Evolutionary conservation across 2,888 invertebrate species (phyloP).

Genomic region (Metellina segmentata): DNA sequence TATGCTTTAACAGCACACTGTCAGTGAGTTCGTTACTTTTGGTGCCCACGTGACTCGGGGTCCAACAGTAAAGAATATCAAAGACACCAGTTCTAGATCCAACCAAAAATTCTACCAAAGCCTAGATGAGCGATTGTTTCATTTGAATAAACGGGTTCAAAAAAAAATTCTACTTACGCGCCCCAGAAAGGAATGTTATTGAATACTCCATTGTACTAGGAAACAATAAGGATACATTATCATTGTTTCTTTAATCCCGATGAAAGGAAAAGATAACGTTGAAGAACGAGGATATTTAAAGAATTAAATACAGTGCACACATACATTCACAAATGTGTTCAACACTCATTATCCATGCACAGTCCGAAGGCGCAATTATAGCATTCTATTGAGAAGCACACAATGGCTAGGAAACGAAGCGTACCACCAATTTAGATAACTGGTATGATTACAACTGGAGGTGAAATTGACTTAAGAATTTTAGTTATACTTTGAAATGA

Average conservation of each 20-base stretch:
- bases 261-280: neutral
- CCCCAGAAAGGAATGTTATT: neutral
- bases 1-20: too few relatives aligned
- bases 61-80: too few relatives aligned
- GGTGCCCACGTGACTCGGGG: too few relatives aligned
- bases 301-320: neutral
- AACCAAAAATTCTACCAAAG: too few relatives aligned
- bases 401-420: too few relatives aligned
- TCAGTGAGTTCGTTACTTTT: too few relatives aligned
- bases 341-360: neutral
- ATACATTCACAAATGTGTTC: neutral
- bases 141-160: neutral
- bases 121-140: too few relatives aligned
- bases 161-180: neutral
- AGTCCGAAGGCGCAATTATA: neutral
- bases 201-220: neutral
- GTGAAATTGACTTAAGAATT: too few relatives aligned
- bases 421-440: too few relatives aligned
- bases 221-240: neutral
- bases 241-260: neutral
- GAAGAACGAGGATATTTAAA: neutral
- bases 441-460: too few relatives aligned
- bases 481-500: too few relatives aligned
- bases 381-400: neutral
- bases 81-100: too few relatives aligned